Conservation (phyloP, 2,888 invertebrate species). For the Morinoia aosen region DNA sequence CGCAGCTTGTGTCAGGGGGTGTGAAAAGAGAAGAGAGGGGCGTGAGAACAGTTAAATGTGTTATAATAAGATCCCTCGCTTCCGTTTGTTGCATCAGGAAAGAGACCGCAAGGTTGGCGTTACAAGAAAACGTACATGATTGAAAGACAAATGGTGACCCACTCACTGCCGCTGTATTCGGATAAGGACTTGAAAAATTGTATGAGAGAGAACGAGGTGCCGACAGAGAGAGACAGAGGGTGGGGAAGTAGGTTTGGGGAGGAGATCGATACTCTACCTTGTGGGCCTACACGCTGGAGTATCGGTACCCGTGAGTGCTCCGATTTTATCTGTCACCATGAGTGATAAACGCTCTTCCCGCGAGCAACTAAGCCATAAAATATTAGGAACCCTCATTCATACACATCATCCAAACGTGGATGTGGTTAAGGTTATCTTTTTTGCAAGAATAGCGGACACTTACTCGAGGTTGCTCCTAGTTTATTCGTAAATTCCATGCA, state of each 20-base stretch:
- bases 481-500: background rate
- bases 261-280: conserved; percentile 50
- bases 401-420: background rate
- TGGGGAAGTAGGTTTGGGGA: conserved; percentile 42
- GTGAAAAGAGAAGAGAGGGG: background rate
- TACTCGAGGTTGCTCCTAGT: background rate
- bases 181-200: background rate
- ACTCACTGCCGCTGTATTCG: background rate
- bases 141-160: background rate
- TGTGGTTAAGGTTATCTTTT: background rate
- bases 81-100: background rate
- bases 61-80: background rate
- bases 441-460: background rate
- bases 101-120: background rate
- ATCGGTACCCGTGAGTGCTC: conserved; percentile 18
- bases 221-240: conserved; percentile 55
- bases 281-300: background rate
- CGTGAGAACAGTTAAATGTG: background rate
- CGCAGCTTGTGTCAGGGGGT: background rate
- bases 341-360: background rate
- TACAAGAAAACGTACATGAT: background rate
- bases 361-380: background rate
- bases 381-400: background rate
- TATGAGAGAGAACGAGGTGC: conserved; percentile 49
- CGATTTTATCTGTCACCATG: background rate